Base-by-base conservation (phyloP, 2,888 invertebrate species). In the Trachelus iudaicus region DNA sequence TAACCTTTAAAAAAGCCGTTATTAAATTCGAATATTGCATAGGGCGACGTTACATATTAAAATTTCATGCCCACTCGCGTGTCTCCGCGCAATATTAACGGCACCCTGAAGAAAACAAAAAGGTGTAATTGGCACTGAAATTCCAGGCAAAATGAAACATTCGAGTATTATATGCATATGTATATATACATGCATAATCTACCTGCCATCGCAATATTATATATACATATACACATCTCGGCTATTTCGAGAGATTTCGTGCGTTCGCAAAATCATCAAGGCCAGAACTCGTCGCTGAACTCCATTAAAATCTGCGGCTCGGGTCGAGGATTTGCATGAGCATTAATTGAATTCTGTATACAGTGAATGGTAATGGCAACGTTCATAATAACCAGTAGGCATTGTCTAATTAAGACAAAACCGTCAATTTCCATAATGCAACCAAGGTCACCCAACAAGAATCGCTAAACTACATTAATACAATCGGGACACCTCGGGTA, bases 21-120 rank as follows among this genome's bases (percentile, higher is more conserved):
- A 87, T 87, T 87, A 86, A 86, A 86, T 83, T 83, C 82, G 79
- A 79, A 80, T 82, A 82, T 83, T 81, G 76, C 79, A 81, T 79
- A 81, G 82, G 78, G 77, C 79, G 80, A 82, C 77, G 76, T 56
- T 74, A 80, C 80, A 81, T 83, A 85, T 86, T 85, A 82, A 85
- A 83, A 81, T 81, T 82, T 83, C 80, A 80, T 76, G 40, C 40
- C 40, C 40, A 56, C 40, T 56, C 40, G 40, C 40, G 40, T 56
- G 23, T 56, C 40, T 56, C 40, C 9, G 40, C 9, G 40, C 40
- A 15, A 56, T 56, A 56, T 56, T 56, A 56, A 56, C 1, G 40
- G 15, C 2, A 23, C 15, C 40, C 6, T 1, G 40, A 56, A 56
- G 40, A 56, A 56, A 56, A 56, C 23, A 56, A 56, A 56, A 56